Evolutionary conservation across 2,113 vertebrate genomes (phyloP), one percentile per base, ranked within the genome.

Genomic region (Pitta sordida): DNA sequence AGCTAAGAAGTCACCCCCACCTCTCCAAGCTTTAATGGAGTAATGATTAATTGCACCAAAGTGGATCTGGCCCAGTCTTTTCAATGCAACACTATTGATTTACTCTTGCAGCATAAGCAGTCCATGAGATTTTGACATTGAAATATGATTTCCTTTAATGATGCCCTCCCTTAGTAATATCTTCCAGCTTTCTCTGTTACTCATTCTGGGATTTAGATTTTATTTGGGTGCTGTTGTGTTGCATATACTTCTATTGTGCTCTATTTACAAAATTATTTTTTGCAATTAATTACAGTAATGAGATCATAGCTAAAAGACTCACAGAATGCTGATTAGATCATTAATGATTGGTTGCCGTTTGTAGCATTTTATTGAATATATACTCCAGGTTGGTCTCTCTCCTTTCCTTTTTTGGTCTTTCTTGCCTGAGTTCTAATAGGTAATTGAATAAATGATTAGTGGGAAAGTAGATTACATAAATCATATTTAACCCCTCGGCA

Each of bases 371-470:
- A 86, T 86, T 96, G 80, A 91, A 88, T 64, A 39, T 63, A 59
- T 59, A 83, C 27, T 70, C 22, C n/a, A 44, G 71, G 68, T 90
- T 71, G 46, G 58, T 80, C 85, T 94, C 64, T 92, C 68, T 32
- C 14, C 51, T 88, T 95, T 77, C 88, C 59, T 94, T 95, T 87
- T 96, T 88, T 77, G 93, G 88, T 83, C 49, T 85, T 87, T 91
- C 68, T 95, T 96, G 89, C 56, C 34, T 17, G 7, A 89, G 60
- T 94, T 95, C 64, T 95, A 83, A 96, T 74, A 96, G 94, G 92
- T 89, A 95, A 96, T 95, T 93, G 93, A 96, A 95, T 93, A 96
- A 94, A 93, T 95, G 79, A 90, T 96, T 86, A 96, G 95, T 91
- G 70, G 59, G 67, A 81, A 96, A 91, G 71, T 60, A 94, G 94